Evolutionary conservation across 1,140 invertebrate species (phyloP), one percentile per base, ranked within the genome.

Genomic region (Drosophila repletoides): DNA sequence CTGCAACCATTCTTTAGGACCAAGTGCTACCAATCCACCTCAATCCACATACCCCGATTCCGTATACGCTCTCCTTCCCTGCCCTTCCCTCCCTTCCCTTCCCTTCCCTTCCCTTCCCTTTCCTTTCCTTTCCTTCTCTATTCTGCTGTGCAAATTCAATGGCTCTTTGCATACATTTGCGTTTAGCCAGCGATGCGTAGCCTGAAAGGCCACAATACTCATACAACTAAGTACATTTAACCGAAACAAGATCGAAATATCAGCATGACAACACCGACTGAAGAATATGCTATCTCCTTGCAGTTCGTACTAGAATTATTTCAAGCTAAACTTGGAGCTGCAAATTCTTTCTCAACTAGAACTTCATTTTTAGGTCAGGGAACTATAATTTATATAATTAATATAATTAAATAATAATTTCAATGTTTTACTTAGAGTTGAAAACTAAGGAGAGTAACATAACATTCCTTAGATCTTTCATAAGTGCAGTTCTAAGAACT

Each of bases 111-210:
- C 5, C 2, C 34, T 3, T 3, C 34, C 31, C 34, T 4, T 17
- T 10, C 5, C 28, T 26, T 9, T 24, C 15, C 24, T 24, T 15
- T 12, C 7, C n/a, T 34, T 33, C 46, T 49, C 36, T n/a, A n/a
- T n/a, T n/a, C n/a, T n/a, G n/a, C n/a, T 52, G 63, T 72, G 80
- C 80, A 86, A 86, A 86, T 86, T 86, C 80, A 86, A 86, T 86
- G 80, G 80, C 60, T 87, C 72, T 86, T 86, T 86, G 80, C 80
- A 86, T 86, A 80, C 75, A 86, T 86, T 86, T 86, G 80, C 80
- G 75, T 86, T 86, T 59, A 80, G 75, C 49, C 81, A 86, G 81
- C 80, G 75, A 86, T 86, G 80, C 80, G 80, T 86, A 86, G 81
- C 77, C 74, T 43, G 60, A 65, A 81, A 59, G 69, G 49, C 48